Percentiles rank a stretch among this genome's conserved stretches.
These are phyloP conservation scores for Cosmorhoe ocellata DNA, from an alignment of 2,888 invertebrate species.

Conservation along the genomic window DNA sequence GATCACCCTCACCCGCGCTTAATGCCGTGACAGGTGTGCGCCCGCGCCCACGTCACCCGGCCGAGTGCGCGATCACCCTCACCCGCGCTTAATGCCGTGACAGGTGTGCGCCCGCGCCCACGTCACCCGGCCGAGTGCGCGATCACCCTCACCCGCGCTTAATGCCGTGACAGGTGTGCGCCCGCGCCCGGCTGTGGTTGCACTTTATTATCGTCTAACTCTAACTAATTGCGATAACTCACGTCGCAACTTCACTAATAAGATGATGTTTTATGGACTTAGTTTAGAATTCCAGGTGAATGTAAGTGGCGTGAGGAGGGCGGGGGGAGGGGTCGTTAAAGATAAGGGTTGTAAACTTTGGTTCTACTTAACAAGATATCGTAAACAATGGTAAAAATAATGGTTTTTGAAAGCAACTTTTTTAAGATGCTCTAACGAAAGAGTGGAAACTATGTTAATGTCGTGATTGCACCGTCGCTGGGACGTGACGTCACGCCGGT, in stretches of 20 bases:
- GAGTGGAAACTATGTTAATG: no score
- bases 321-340: slow-evolving; percentile 9
- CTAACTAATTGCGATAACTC: slow-evolving; percentile 10
- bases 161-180: slow-evolving; percentile 19
- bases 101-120: no score
- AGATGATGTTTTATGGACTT: slow-evolving; percentile 11
- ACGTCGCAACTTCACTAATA: slow-evolving; percentile 4
- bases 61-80: no score
- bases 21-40: no score
- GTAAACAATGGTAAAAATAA: slow-evolving; percentile 3
- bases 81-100: no score
- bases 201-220: slow-evolving; percentile 18
- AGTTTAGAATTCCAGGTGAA: slow-evolving; percentile 15
- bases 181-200: slow-evolving; percentile 1
- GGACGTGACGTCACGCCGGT: neutral
- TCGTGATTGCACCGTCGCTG: no score
- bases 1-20: no score
- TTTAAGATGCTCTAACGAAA: neutral
- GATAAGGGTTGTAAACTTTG: slow-evolving; percentile 10
- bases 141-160: slow-evolving; percentile 4
- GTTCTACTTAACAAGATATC: neutral
- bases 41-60: no score
- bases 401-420: neutral
- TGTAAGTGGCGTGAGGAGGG: neutral
- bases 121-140: no score